Conservation (phyloP, 64 coral and sea anemone species). For the Dendrophyllia cribrosa region DNA sequence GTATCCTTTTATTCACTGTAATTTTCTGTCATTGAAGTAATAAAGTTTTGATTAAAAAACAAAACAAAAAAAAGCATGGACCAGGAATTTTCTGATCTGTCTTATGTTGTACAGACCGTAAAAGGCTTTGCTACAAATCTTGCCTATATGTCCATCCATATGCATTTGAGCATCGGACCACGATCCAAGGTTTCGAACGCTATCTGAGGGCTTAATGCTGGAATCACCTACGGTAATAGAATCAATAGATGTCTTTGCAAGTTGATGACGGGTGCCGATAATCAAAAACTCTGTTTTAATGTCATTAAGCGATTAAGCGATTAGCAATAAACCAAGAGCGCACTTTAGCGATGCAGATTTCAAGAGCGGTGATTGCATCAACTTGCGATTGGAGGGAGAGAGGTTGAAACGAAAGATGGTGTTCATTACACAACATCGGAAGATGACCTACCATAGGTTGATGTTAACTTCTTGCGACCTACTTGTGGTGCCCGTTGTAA, state of each 20-base stretch:
- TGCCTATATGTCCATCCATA: conserved; percentile 48
- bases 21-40: no score
- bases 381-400: not conserved
- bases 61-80: no score
- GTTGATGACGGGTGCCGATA: conserved; percentile 27
- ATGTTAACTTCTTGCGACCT: no score
- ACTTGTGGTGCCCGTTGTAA: no score
- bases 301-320: not conserved
- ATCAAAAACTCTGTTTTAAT: conserved; percentile 36
- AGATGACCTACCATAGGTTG: no score
- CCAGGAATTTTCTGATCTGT: no score
- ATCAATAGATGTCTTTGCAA: conserved; percentile 21
- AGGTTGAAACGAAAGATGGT: conserved; percentile 37
- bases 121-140: conserved; percentile 56
- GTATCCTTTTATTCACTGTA: not conserved
- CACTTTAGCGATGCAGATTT: not conserved
- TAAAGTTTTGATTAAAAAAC: no score
- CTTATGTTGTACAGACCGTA: conserved; percentile 11
- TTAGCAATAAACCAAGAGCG: not conserved
- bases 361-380: not conserved
- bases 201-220: not conserved
- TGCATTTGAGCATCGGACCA: conserved; percentile 46
- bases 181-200: conserved; percentile 22
- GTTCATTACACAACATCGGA: no score
- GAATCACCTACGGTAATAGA: not conserved